These are phyloP conservation scores for Acridotheres tristis DNA, from an alignment of 2,797 vertebrate species.

Conservation along the genomic window DNA sequence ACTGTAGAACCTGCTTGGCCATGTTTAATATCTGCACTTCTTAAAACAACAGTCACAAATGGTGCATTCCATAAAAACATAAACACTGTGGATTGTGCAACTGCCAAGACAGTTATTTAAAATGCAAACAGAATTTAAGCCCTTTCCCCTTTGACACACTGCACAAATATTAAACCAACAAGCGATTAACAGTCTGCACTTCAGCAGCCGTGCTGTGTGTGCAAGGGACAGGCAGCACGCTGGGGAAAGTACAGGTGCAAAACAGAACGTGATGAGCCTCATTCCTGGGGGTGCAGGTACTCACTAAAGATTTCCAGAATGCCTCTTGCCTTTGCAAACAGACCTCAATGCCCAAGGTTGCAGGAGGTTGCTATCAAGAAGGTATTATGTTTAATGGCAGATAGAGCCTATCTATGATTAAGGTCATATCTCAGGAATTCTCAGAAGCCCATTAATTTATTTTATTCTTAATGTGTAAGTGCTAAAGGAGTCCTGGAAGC, in stretches of 20 bases:
- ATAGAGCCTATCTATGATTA: not conserved
- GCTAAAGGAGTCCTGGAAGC: slow-evolving; percentile 1
- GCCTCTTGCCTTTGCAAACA: not conserved
- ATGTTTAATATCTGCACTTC: not conserved
- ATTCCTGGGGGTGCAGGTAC: not conserved
- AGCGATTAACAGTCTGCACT: not conserved
- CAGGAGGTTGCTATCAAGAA: not conserved
- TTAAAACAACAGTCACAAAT: not conserved
- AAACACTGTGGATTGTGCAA: not conserved
- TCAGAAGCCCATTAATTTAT: slow-evolving; percentile 15
- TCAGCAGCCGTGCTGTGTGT: not conserved
- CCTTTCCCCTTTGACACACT: not conserved
- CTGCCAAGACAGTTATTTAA: slow-evolving; percentile 28
- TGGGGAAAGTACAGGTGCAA: not conserved
- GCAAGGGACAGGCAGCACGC: not conserved
- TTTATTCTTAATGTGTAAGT: slow-evolving; percentile 26
- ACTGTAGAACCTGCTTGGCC: not conserved
- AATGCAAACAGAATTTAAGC: slow-evolving; percentile 24
- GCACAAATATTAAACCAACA: not conserved
- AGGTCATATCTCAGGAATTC: slow-evolving; percentile 11
- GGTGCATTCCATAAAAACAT: not conserved
- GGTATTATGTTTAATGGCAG: not conserved
- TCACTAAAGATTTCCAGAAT: not conserved
- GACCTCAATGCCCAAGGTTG: not conserved
- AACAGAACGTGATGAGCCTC: not conserved